phyloP scores from a whole-genome alignment of 2,888 invertebrate genomes.

The Apamea crenata region DNA sequence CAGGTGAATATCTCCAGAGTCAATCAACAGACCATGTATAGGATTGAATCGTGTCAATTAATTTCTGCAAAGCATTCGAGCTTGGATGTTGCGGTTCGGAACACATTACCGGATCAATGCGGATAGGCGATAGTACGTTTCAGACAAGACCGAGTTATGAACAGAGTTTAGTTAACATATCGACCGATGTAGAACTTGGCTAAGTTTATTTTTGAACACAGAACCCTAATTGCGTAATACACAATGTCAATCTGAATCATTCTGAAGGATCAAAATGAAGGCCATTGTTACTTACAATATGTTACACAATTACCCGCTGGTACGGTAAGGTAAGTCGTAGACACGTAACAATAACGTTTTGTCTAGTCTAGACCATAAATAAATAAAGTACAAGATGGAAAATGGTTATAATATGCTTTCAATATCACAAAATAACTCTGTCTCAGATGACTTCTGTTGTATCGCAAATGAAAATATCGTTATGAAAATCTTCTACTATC shows the following conservation, averaged over 20 bases:
- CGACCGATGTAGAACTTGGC: not conserved
- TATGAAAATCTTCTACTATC: not conserved
- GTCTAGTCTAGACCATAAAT: too few relatives aligned
- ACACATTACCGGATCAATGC: slow-evolving; percentile 36
- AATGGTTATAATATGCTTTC: not conserved
- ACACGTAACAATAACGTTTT: not conserved
- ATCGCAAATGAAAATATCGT: not conserved
- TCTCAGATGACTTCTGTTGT: not conserved
- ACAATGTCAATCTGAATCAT: not conserved
- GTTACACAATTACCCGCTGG: not conserved
- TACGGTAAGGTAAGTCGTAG: not conserved
- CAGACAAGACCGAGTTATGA: not conserved
- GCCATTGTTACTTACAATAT: not conserved
- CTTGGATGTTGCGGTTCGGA: slow-evolving; percentile 36
- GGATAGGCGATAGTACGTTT: slow-evolving; percentile 1
- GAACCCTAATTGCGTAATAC: too few relatives aligned
- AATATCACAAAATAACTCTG: not conserved
- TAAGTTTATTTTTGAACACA: not conserved
- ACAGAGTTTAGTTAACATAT: slow-evolving; percentile 2
- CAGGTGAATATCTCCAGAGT: slow-evolving; percentile 24
- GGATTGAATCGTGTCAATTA: slow-evolving; percentile 38
- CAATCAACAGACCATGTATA: slow-evolving; percentile 24
- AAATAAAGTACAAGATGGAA: not conserved
- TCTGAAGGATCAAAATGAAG: not conserved
- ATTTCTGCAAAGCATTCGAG: slow-evolving; percentile 43